A percentile compares a stretch with the other conserved stretches of the same genome.
Conservation (phyloP, 2,797 vertebrate species). For the Toxotes lorentzi region DNA sequence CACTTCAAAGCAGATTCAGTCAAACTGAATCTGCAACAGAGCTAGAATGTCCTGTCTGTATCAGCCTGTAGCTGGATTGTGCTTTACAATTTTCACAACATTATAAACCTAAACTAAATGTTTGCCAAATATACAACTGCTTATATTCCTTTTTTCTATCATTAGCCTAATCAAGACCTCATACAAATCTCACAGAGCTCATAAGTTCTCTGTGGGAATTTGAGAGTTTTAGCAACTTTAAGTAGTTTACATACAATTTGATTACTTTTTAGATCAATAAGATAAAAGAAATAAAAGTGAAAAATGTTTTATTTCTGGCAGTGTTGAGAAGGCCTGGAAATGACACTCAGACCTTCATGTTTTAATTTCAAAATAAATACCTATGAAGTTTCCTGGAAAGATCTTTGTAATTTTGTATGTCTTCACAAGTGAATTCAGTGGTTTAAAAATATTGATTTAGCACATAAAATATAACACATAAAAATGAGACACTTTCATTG, state of each 20-base stretch:
- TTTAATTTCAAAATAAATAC: too few species aligned
- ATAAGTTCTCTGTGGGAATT: background rate
- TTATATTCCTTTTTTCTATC: background rate
- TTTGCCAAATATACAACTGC: background rate
- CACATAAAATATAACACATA: background rate
- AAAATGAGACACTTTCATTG: background rate
- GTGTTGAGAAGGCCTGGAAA: background rate
- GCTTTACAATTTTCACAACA: slow-evolving; percentile 2
- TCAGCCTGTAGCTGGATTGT: background rate
- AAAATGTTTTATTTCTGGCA: background rate
- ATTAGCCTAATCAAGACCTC: background rate
- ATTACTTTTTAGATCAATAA: background rate
- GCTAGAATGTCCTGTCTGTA: slow-evolving; percentile 12
- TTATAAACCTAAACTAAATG: slow-evolving; percentile 11
- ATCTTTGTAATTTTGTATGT: background rate
- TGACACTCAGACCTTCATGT: background rate
- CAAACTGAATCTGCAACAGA: slow-evolving; percentile 45
- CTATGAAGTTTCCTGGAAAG: background rate
- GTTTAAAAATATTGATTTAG: background rate
- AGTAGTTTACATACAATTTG: background rate
- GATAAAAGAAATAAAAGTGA: background rate
- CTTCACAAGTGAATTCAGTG: background rate
- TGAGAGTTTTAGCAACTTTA: background rate
- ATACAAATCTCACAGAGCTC: background rate
- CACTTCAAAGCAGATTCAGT: slow-evolving; percentile 70